These are phyloP conservation scores for Coreoperca whiteheadi DNA, from an alignment of 2,113 vertebrate species.

Conservation along the genomic window DNA sequence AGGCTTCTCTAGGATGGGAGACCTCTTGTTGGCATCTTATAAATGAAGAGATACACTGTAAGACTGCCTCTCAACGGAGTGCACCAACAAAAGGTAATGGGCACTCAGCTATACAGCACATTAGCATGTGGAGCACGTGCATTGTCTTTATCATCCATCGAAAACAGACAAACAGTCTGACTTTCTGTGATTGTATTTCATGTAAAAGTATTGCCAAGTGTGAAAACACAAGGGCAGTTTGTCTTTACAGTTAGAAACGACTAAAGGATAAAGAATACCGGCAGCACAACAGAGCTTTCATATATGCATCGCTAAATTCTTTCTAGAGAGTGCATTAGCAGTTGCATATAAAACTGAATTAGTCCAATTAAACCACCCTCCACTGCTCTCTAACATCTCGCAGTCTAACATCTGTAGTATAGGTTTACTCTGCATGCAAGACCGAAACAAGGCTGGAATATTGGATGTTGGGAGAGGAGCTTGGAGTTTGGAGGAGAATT, in stretches of 20 bases:
- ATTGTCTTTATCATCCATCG: slow-evolving; percentile 55
- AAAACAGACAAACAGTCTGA: slow-evolving; percentile 14
- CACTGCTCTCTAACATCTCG: no score
- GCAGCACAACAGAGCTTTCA: slow-evolving; percentile 23
- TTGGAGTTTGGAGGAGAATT: slow-evolving; percentile 72
- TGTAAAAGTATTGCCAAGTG: neutral
- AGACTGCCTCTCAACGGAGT: slow-evolving; percentile 84
- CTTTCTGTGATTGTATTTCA: slow-evolving; percentile 28
- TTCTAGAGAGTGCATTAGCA: slow-evolving; percentile 80
- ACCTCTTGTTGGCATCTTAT: slow-evolving; percentile 79
- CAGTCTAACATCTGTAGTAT: no score
- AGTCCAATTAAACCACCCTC: no score
- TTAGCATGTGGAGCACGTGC: slow-evolving; percentile 10
- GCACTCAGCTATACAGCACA: slow-evolving; percentile 41
- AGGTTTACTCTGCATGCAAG: slow-evolving; percentile 41
- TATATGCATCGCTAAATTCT: neutral
- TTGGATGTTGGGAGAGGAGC: neutral
- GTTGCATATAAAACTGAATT: no score
- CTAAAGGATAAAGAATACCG: slow-evolving; percentile 15
- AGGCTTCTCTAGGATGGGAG: slow-evolving; percentile 8
- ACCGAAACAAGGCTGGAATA: slow-evolving; percentile 74
- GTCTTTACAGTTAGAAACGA: neutral
- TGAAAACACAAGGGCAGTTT: slow-evolving; percentile 24
- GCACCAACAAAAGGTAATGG: slow-evolving; percentile 78
- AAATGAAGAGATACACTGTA: slow-evolving; percentile 80